phyloP scores from a whole-genome alignment of 2,888 invertebrate genomes.

The Pterobdella sp. region DNA sequence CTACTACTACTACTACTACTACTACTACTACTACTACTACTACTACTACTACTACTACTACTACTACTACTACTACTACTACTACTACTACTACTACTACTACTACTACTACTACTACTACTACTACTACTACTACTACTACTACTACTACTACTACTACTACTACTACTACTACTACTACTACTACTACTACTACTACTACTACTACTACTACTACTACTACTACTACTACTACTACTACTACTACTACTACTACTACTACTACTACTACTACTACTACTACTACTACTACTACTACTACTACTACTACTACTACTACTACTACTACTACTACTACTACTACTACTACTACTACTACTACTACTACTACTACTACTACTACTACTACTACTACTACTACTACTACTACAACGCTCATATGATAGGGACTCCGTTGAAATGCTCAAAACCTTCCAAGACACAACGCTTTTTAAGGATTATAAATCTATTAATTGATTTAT shows the following conservation, averaged over 20 bases:
- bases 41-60: not conserved
- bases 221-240: not conserved
- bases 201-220: not conserved
- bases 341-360: constrained; percentile 9
- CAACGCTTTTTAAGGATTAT: no score
- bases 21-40: not conserved
- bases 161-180: not conserved
- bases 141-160: not conserved
- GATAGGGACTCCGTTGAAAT: no score
- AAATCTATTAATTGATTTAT: no score
- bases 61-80: not conserved
- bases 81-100: not conserved
- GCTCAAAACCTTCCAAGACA: no score
- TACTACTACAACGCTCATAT: constrained; percentile 3
- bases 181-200: not conserved
- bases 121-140: not conserved
- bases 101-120: not conserved
- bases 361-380: not conserved
- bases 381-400: constrained; percentile 1
- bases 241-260: not conserved
- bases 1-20: not conserved
- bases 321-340: constrained; percentile 3
- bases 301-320: not conserved
- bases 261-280: not conserved
- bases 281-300: not conserved